Conservation (phyloP, 2,797 vertebrate species). For the Margarornis squamiger region DNA sequence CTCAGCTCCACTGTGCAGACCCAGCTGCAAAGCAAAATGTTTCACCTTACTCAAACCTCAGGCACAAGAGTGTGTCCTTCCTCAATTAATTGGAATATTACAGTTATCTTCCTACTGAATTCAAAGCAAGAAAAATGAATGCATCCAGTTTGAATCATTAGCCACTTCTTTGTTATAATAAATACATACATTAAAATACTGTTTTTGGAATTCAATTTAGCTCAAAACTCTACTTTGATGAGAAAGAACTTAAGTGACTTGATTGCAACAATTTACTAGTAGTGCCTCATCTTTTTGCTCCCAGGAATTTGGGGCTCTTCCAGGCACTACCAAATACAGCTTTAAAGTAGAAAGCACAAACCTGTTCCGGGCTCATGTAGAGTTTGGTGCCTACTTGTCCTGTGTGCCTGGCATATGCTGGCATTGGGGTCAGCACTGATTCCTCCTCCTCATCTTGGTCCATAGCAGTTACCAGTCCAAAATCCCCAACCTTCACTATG, state of each 20-base stretch:
- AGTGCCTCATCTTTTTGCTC: not conserved
- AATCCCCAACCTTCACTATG: constrained; percentile 97
- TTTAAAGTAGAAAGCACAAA: constrained; percentile 56
- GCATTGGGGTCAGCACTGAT: constrained; percentile 88
- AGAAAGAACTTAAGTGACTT: not conserved
- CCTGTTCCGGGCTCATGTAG: constrained; percentile 99
- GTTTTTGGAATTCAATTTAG: not conserved
- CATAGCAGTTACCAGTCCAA: constrained; percentile 97
- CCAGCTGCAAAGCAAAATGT: not conserved
- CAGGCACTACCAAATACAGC: not conserved
- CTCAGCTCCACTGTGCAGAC: not conserved
- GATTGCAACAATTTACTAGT: not conserved
- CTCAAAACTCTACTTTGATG: not conserved
- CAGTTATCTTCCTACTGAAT: not conserved
- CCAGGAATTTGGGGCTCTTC: not conserved
- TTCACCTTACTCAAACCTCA: not conserved
- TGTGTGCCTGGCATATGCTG: constrained; percentile 91
- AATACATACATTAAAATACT: not conserved
- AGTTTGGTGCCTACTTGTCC: constrained; percentile 98
- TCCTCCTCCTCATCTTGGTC: constrained; percentile 96
- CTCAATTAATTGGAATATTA: not conserved
- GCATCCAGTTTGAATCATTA: not conserved
- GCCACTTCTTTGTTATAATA: not conserved
- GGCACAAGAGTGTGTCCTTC: not conserved
- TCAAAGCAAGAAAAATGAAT: not conserved